Conservation (phyloP, 2,113 vertebrate species). For the Crotophaga sulcirostris region DNA sequence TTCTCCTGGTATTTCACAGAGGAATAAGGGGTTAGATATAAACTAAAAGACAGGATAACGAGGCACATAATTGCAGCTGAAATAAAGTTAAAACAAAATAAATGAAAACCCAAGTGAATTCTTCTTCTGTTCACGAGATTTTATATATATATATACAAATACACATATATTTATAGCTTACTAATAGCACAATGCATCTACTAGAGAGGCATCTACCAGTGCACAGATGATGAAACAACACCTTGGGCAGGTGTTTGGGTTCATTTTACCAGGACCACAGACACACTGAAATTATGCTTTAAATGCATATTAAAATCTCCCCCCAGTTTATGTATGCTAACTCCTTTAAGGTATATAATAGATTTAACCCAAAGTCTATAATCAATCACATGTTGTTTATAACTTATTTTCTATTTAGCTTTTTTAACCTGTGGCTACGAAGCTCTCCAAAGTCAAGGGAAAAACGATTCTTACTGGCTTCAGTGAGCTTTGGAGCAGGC, state of each 20-base stretch:
- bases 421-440: not conserved
- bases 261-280: not conserved
- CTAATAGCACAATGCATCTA: not conserved
- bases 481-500: not conserved
- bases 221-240: not conserved
- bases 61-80: not conserved
- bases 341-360: not conserved
- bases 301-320: not conserved
- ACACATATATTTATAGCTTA: not conserved
- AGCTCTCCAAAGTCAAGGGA: slow-evolving; percentile 4
- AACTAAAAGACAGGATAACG: not conserved
- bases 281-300: not conserved
- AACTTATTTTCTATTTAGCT: not conserved
- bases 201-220: not conserved
- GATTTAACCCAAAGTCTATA: not conserved
- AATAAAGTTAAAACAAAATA: not conserved
- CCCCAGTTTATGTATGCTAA: not conserved
- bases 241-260: not conserved
- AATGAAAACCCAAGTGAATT: not conserved
- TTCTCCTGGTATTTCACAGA: not conserved
- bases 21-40: not conserved
- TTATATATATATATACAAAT: not conserved
- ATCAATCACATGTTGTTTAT: not conserved
- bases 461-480: not conserved
- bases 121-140: not conserved